These are phyloP conservation scores for Platygyra sinensis DNA, from an alignment of 64 coral and sea anemone species.

Conservation along the genomic window DNA sequence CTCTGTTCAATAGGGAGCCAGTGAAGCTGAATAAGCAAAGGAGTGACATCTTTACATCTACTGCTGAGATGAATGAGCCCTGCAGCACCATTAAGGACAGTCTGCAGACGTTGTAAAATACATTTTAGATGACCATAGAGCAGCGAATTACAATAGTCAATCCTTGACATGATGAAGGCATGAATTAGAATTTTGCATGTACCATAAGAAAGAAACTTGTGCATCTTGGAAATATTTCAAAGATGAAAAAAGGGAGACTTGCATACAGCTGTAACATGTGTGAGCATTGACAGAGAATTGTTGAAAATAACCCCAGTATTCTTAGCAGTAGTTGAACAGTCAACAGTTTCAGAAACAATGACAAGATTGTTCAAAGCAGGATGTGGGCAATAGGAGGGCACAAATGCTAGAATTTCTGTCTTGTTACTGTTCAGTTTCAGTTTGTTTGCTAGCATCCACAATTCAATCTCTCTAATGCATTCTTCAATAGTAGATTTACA, in stretches of 20 bases:
- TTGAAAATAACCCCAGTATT: constrained; percentile 38
- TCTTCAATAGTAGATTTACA: constrained; percentile 7
- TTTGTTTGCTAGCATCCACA: constrained; percentile 34
- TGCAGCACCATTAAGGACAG: no score
- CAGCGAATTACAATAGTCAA: constrained; percentile 41
- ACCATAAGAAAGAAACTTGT: constrained; percentile 39
- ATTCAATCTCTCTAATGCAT: constrained; percentile 32
- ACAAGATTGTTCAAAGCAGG: background rate
- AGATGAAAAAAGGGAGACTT: constrained; percentile 49
- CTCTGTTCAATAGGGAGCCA: constrained; percentile 1
- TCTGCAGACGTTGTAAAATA: no score
- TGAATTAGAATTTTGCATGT: constrained; percentile 34
- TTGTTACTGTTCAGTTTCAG: constrained; percentile 36
- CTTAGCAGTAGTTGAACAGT: background rate
- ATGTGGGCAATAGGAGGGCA: no score
- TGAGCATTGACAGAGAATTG: constrained; percentile 12
- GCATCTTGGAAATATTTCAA: constrained; percentile 46
- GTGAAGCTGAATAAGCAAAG: constrained; percentile 17
- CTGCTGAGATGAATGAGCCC: no score
- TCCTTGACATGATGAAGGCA: constrained; percentile 50
- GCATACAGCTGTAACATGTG: background rate
- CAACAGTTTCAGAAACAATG: constrained; percentile 11
- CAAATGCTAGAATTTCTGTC: constrained; percentile 45
- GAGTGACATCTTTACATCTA: constrained; percentile 14
- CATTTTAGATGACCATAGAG: constrained; percentile 8